Percentiles rank a stretch among this genome's conserved stretches.
phyloP scores from a whole-genome alignment of 2,888 invertebrate genomes.

The Platycheirus rosarum region DNA sequence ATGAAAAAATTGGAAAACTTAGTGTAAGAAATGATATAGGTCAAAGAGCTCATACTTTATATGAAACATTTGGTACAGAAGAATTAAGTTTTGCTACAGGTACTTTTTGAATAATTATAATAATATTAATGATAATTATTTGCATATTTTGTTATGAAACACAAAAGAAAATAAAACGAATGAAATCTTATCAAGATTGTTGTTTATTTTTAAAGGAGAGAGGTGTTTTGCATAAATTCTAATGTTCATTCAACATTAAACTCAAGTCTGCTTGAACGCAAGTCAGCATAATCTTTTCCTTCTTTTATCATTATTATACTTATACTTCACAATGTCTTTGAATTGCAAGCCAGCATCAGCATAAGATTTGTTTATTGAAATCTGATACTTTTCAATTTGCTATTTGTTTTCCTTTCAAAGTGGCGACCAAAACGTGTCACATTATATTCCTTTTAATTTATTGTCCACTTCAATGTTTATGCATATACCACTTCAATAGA shows the following conservation, averaged over 20 bases:
- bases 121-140: constrained; percentile 1
- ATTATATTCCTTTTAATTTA: too few relatives aligned
- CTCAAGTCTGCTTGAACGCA: too few relatives aligned
- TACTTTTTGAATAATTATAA: not conserved
- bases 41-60: not conserved
- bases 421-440: too few relatives aligned
- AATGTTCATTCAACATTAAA: not conserved
- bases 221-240: not conserved
- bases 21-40: not conserved
- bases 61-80: not conserved
- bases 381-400: too few relatives aligned
- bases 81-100: not conserved
- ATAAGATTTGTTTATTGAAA: too few relatives aligned
- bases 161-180: not conserved
- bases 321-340: too few relatives aligned
- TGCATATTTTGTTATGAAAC: not conserved
- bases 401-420: too few relatives aligned
- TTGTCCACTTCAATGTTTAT: too few relatives aligned
- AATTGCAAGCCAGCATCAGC: too few relatives aligned
- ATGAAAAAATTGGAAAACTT: not conserved
- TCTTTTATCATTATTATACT: too few relatives aligned
- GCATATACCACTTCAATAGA: too few relatives aligned
- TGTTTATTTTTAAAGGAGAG: not conserved
- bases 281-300: too few relatives aligned
- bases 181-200: not conserved